Evolutionary conservation across 1,140 invertebrate genomes (phyloP), one percentile per base, ranked within the genome.

Genomic region (Tetraneura akinire): DNA sequence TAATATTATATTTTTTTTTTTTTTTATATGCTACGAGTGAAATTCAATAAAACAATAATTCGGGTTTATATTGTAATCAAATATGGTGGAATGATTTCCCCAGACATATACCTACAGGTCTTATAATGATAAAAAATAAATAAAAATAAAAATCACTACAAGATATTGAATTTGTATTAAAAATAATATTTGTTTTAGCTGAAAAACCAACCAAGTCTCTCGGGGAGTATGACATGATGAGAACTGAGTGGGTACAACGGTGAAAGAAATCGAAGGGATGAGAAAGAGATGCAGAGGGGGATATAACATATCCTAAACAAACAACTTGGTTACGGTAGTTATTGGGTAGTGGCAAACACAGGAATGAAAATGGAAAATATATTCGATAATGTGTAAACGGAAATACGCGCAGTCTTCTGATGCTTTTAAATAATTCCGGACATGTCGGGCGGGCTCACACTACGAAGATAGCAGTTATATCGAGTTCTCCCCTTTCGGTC

Each of bases 361-460:
- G 21, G 21, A 47, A 78, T n/a, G 55, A 60, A 57, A 57, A 47
- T 60, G 55, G 53, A 78, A 78, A 78, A 78, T 45, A 55, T 76
- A 76, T 78, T 78, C 55, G 74, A 78, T 71, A 71, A 71, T 71
- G 47, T 71, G 68, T 68, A 37, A 4, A 68, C 66, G 5, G 9
- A 68, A 42, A 4, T 47, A 68, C 32, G 16, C 21, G 37, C 11
- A 26, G 21, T 16, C 21, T 37, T 6, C 6, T 2, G 42, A 47
- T 16, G 73, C 53, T 57, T 76, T 76, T 76, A 76, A 76, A 60
- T 76, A 76, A 76, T 76, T 76, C 73, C 26, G 53, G 18, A 16
- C 73, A 57, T 76, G 73, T 76, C 45, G 47, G 47, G 8, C 26
- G 71, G 1, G 29, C 49, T 29, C 14, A 29, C 21, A 13, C 32